phyloP scores from a whole-genome alignment of 2,113 vertebrate species.

The Salminus brasiliensis region DNA sequence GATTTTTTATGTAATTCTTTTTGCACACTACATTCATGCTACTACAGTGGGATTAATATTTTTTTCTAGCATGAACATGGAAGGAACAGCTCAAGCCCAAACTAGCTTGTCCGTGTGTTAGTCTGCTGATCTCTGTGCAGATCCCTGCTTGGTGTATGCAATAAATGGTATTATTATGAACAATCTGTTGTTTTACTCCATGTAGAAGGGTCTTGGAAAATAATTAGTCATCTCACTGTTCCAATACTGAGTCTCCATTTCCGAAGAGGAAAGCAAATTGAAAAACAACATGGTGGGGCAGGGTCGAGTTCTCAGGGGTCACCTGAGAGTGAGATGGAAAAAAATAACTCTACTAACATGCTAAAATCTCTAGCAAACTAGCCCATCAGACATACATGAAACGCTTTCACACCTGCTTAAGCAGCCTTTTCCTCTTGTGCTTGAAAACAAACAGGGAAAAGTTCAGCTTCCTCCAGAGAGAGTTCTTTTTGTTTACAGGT shows the following conservation, averaged over 20 bases:
- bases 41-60: too few relatives aligned
- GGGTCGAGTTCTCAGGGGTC: constrained; percentile 30
- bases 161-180: not conserved
- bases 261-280: constrained; percentile 50
- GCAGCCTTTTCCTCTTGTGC: constrained; percentile 46
- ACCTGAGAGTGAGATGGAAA: constrained; percentile 20
- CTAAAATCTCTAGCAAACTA: not conserved
- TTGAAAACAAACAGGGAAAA: constrained; percentile 11
- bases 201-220: constrained; percentile 36
- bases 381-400: not conserved
- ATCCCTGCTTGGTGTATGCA: too few relatives aligned
- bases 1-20: too few relatives aligned
- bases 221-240: constrained; percentile 52
- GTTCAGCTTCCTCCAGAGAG: constrained; percentile 14
- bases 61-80: too few relatives aligned
- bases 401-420: constrained; percentile 37
- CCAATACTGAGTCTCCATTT: constrained; percentile 45
- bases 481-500: constrained; percentile 18
- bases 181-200: not conserved
- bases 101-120: too few relatives aligned
- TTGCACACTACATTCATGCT: too few relatives aligned
- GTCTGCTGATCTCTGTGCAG: too few relatives aligned
- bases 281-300: constrained; percentile 33
- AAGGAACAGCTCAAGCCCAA: too few relatives aligned
- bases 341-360: constrained; percentile 18